phyloP scores from a whole-genome alignment of 2,113 vertebrate species.

The Caranx ignobilis region DNA sequence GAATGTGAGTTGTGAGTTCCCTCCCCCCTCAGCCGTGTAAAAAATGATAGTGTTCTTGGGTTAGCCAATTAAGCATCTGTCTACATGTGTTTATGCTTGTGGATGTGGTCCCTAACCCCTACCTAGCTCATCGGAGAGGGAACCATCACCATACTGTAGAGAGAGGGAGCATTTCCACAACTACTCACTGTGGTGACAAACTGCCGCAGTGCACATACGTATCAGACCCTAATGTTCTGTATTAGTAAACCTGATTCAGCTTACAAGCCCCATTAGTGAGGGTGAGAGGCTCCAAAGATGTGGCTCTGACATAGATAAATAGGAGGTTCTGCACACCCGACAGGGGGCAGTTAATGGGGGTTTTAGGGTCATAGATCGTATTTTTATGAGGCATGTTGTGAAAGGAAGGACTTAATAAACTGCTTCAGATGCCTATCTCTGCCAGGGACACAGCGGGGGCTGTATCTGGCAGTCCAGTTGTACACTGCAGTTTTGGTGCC shows the following conservation, averaged over 20 bases:
- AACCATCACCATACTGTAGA: conserved; percentile 25
- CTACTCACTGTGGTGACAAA: conserved; percentile 3
- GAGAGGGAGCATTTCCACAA: conserved; percentile 27
- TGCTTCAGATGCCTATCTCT: background rate
- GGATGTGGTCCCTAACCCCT: conserved; percentile 6
- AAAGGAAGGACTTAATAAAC: background rate
- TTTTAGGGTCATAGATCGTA: background rate
- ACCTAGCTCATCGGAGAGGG: background rate
- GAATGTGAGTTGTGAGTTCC: conserved; percentile 10
- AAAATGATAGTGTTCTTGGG: conserved; percentile 7
- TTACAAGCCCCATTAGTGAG: background rate
- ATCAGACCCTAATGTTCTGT: background rate
- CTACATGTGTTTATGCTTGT: background rate
- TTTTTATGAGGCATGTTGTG: background rate
- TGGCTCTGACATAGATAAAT: background rate
- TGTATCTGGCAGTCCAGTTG: background rate
- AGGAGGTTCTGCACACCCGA: background rate
- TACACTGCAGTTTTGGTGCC: background rate
- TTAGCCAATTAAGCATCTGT: conserved; percentile 45
- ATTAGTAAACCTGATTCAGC: conserved; percentile 15
- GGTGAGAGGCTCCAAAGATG: conserved; percentile 3
- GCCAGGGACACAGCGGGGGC: background rate
- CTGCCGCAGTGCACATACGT: conserved; percentile 1
- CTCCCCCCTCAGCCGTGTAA: conserved; percentile 15
- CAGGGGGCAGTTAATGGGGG: background rate